phyloP scores from a whole-genome alignment of 2,797 vertebrate species.

The Emys orbicularis region DNA sequence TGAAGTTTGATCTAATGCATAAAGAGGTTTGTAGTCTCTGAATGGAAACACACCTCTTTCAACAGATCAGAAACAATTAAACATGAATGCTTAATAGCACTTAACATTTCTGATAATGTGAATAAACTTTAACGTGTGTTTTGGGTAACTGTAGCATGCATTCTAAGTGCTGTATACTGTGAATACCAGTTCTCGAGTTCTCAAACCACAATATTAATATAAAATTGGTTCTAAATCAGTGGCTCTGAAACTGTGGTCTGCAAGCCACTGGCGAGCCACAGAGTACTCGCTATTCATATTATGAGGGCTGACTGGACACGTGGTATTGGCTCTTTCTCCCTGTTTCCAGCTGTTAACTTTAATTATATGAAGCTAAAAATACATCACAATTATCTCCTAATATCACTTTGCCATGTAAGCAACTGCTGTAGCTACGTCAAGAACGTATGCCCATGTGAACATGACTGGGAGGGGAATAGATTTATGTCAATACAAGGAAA shows the following conservation, averaged over 20 bases:
- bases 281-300: background rate
- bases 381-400: background rate
- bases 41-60: background rate
- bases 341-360: background rate
- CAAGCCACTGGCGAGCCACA: background rate
- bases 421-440: background rate
- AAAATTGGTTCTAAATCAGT: background rate
- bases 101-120: background rate
- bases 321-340: background rate
- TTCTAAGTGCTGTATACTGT: background rate
- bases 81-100: background rate
- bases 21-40: background rate
- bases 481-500: background rate
- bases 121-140: background rate
- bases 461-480: background rate
- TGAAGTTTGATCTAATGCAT: background rate
- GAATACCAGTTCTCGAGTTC: background rate
- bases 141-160: background rate
- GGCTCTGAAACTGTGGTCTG: background rate
- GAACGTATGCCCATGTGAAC: background rate
- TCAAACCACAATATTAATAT: background rate
- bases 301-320: background rate
- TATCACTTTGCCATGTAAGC: background rate
- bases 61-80: background rate
- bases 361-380: rapidly evolving